Conservation (phyloP, 2,113 vertebrate species). For the Protomyctophum bolini region DNA sequence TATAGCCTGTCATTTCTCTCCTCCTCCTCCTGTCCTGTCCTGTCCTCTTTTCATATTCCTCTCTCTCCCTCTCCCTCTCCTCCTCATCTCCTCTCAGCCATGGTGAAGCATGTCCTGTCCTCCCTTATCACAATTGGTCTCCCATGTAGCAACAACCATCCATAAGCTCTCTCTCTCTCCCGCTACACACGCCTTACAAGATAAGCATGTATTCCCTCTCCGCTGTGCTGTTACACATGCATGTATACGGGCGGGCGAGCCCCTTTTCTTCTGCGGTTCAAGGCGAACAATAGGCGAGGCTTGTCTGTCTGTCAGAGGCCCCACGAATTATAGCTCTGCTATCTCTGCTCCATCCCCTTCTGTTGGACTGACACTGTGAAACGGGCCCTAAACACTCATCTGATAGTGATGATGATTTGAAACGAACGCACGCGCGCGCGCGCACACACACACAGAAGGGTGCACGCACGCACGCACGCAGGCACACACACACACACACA, state of each 20-base stretch:
- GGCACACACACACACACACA: not conserved
- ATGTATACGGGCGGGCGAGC: too few species aligned
- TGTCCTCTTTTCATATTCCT: too few species aligned
- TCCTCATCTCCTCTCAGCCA: slow-evolving; percentile 46
- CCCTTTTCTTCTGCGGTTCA: slow-evolving; percentile 29
- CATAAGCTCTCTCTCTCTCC: slow-evolving; percentile 79
- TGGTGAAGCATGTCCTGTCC: slow-evolving; percentile 49
- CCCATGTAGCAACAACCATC: slow-evolving; percentile 81
- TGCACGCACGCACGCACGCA: slow-evolving; percentile 79
- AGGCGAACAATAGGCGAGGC: slow-evolving; percentile 81
- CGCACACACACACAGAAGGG: too few species aligned
- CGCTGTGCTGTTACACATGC: too few species aligned
- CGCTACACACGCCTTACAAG: slow-evolving; percentile 81
- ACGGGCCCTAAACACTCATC: slow-evolving; percentile 86
- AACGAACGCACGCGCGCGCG: too few species aligned
- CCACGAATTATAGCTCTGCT: slow-evolving; percentile 74
- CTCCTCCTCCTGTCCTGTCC: slow-evolving; percentile 7
- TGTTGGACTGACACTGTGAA: slow-evolving; percentile 80
- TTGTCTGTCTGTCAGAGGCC: slow-evolving; percentile 65
- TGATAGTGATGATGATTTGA: slow-evolving; percentile 83
- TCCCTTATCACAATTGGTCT: slow-evolving; percentile 88
- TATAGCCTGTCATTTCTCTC: slow-evolving; percentile 56
- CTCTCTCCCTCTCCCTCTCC: slow-evolving; percentile 33
- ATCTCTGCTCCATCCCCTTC: slow-evolving; percentile 66
- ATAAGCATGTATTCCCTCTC: slow-evolving; percentile 83